Evolutionary conservation across 2,113 vertebrate genomes (phyloP).

Genomic region (Nycticorax nycticorax): DNA sequence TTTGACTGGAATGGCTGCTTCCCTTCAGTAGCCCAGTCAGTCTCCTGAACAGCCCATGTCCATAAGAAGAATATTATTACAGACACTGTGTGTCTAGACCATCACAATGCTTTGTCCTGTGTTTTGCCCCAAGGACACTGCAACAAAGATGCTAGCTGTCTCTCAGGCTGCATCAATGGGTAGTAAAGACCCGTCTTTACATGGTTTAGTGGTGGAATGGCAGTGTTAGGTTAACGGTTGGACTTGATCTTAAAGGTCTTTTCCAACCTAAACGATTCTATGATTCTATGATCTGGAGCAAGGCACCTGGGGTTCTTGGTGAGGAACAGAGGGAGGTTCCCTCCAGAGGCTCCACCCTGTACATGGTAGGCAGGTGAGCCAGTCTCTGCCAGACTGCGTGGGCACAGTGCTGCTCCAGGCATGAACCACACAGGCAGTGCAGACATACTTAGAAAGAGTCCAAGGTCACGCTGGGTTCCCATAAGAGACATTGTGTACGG

Average conservation of each 20-base stretch:
- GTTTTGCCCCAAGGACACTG: background rate
- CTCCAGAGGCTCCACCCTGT: background rate
- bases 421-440: fast-evolving
- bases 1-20: background rate
- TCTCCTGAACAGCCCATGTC: background rate
- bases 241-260: no score
- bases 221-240: no score
- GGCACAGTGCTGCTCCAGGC: background rate
- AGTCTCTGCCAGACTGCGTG: background rate
- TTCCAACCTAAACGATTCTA: no score
- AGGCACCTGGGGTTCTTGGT: background rate
- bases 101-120: background rate
- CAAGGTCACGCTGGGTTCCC: background rate
- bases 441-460: background rate
- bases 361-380: background rate
- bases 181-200: no score
- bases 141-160: background rate
- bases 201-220: no score
- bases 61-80: background rate
- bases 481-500: background rate
- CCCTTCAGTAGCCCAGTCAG: background rate
- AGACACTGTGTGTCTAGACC: background rate
- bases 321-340: background rate
- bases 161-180: background rate
- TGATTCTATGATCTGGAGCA: background rate